Conservation (phyloP, 2,797 vertebrate species). For the Coccyzus lansbergi region DNA sequence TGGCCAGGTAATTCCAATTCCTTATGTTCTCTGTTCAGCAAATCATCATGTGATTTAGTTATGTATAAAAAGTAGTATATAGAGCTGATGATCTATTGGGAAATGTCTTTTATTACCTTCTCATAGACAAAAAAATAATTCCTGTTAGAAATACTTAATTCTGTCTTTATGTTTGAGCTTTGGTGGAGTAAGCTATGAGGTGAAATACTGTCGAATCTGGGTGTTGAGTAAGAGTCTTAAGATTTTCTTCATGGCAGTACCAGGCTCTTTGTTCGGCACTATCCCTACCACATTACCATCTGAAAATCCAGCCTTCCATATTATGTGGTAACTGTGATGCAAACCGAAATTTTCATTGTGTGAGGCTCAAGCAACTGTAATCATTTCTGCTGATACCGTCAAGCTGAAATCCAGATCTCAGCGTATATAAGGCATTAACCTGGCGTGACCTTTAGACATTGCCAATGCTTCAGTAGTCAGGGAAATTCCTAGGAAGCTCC, state of each 20-base stretch:
- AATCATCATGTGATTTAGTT: background rate
- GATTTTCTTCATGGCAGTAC: background rate
- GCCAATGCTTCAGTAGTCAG: background rate
- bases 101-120: constrained; percentile 41
- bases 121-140: constrained; percentile 32
- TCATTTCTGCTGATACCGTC: background rate
- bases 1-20: background rate
- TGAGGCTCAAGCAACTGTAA: background rate
- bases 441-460: background rate
- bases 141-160: background rate
- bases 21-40: constrained; percentile 12
- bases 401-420: background rate
- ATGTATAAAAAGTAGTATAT: background rate
- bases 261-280: background rate
- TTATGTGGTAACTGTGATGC: background rate
- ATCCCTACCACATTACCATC: background rate
- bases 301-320: background rate
- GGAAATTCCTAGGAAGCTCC: constrained; percentile 22
- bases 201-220: background rate
- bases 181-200: background rate
- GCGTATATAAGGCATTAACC: background rate
- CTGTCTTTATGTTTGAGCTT: background rate
- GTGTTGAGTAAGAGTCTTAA: background rate
- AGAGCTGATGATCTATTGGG: background rate
- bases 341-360: background rate